Evolutionary conservation across 2,888 invertebrate species (phyloP), one percentile per base, ranked within the genome.

Genomic region (Leptinotarsa juncta): DNA sequence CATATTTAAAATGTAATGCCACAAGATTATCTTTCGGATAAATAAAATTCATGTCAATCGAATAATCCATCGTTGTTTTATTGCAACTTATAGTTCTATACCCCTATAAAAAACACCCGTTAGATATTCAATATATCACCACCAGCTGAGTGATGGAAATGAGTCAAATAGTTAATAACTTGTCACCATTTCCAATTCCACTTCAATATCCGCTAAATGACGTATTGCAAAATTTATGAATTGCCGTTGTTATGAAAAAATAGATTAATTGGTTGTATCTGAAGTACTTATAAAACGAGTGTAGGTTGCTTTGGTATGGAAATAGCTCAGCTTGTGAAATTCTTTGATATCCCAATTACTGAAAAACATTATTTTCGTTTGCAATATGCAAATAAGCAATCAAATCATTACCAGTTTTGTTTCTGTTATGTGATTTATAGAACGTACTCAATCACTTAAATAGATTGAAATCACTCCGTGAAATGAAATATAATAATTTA

Each of bases 241-340:
- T 5, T 26, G 50, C 65, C 18, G 48, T 72, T 67, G 32, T 16
- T 42, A 42, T 10, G 3, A 50, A 72, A 62, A 72, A 62, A 42
- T 68, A 65, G 62, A 53, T 72, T 72, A 68, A 72, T 72, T 67
- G 72, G 62, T 67, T 67, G 50, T 51, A 60, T 48, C 51, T 50
- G 51, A 67, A 72, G 14, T n/a, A 72, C 57, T 57, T 60, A 49
- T 67, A 67, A 65, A 26, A 26, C 3, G 57, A 60, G 70, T 55
- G 57, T 70, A 73, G 73, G 73, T 73, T 73, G 65, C 14, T 62
- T 66, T 70, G 26, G 48, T 10, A 66, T 73, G 65, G 66, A 73
- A 66, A 66, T 73, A 62, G 66, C 48, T 57, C 26, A 14, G 2
- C 20, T 62, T 62, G 42, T 62, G 62, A 62, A 62, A 62, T 62